phyloP scores from a whole-genome alignment of 2,797 vertebrate genomes.

The Micropoecilia bifurca region DNA sequence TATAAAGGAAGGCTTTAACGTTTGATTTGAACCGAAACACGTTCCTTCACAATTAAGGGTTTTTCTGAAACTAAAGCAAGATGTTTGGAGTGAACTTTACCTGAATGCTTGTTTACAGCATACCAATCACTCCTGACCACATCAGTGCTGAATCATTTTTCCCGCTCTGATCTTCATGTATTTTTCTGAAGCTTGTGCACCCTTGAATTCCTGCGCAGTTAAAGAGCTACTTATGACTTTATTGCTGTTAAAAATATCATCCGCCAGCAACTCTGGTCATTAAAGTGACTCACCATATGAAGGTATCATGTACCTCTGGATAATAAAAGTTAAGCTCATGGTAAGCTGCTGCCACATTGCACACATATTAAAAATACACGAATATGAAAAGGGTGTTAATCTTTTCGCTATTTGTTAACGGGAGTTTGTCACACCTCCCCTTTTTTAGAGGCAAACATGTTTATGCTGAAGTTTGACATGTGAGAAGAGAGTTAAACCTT shows the following conservation, averaged over 20 bases:
- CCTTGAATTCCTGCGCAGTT: slow-evolving; percentile 2
- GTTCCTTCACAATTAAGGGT: slow-evolving; percentile 12
- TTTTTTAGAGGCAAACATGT: slow-evolving; percentile 12
- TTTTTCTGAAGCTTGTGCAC: slow-evolving; percentile 1
- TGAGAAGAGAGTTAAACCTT: neutral
- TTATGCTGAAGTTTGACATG: neutral
- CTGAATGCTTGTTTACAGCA: slow-evolving; percentile 5
- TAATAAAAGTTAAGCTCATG: slow-evolving; percentile 13
- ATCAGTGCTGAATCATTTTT: slow-evolving; percentile 11
- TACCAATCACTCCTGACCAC: slow-evolving; percentile 9
- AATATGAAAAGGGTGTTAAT: slow-evolving; percentile 34
- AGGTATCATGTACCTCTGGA: neutral
- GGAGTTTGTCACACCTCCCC: neutral
- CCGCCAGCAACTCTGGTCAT: neutral
- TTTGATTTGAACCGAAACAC: slow-evolving; percentile 9
- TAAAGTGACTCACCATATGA: slow-evolving; percentile 2
- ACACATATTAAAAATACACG: slow-evolving; percentile 19
- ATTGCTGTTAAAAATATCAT: slow-evolving; percentile 8
- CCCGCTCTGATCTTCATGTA: slow-evolving; percentile 7
- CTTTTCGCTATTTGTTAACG: slow-evolving; percentile 34
- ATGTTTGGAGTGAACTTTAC: slow-evolving; percentile 6
- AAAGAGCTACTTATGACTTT: slow-evolving; percentile 1
- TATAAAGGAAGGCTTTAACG: slow-evolving; percentile 12
- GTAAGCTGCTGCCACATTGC: slow-evolving; percentile 17
- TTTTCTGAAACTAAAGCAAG: slow-evolving; percentile 22